Conservation (phyloP, 2,888 invertebrate genomes). For the Noctua comes region DNA sequence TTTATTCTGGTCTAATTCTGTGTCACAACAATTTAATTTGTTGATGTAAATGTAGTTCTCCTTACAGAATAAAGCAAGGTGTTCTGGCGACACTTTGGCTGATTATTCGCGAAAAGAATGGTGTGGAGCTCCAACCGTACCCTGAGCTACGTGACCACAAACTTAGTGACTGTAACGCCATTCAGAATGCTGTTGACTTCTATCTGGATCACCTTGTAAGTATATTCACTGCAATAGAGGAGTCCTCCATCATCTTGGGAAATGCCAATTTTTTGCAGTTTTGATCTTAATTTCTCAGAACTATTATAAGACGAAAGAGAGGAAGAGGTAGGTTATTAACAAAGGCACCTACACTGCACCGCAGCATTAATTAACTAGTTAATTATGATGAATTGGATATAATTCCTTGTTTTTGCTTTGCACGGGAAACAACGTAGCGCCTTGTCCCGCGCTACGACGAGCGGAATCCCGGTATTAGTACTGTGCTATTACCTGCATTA, state of each 20-base stretch:
- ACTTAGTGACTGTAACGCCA: slow-evolving; percentile 91
- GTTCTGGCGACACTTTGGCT: slow-evolving; percentile 92
- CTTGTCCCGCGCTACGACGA: background rate
- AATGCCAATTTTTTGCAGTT: background rate
- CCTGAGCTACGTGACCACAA: slow-evolving; percentile 92
- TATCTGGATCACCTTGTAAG: slow-evolving; percentile 84
- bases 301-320: background rate
- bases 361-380: background rate
- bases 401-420: slow-evolving; percentile 7
- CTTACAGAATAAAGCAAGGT: slow-evolving; percentile 89
- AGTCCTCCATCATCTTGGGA: background rate
- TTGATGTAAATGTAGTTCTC: slow-evolving; percentile 7
- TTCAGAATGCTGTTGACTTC: slow-evolving; percentile 93
- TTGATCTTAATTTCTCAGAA: background rate
- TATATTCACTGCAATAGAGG: background rate
- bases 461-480: background rate
- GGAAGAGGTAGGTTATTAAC: background rate
- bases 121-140: slow-evolving; percentile 88
- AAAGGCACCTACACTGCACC: background rate
- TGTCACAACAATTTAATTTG: background rate
- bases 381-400: slow-evolving; percentile 11
- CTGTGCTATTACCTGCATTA: slow-evolving; percentile 5
- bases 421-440: background rate
- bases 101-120: slow-evolving; percentile 71
- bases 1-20: background rate